Evolutionary conservation across 2,888 invertebrate species (phyloP).

Genomic region (Xestobium rufovillosum): DNA sequence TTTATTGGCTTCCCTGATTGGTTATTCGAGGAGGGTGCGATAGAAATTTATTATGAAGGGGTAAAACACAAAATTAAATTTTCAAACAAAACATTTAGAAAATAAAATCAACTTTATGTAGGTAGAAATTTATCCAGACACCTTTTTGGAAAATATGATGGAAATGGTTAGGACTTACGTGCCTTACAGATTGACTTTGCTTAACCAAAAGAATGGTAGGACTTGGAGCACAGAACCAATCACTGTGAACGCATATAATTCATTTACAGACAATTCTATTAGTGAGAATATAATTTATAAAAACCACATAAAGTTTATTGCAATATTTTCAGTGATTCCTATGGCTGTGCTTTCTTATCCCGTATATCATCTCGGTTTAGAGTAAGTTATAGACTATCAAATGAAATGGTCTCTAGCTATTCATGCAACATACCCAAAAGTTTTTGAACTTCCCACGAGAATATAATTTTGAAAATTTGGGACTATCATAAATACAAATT

Average conservation of each 20-base stretch:
- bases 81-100: no score
- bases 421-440: no score
- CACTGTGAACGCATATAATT: conserved; percentile 75
- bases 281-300: conserved; percentile 48
- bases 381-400: conserved; percentile 53
- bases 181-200: conserved; percentile 47
- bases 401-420: conserved; percentile 1
- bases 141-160: conserved; percentile 64
- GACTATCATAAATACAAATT: no score
- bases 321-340: conserved; percentile 63
- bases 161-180: conserved; percentile 53
- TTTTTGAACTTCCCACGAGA: no score
- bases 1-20: conserved; percentile 74
- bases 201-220: conserved; percentile 49
- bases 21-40: conserved; percentile 56
- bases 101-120: no score
- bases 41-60: conserved; percentile 62
- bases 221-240: conserved; percentile 72
- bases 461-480: no score
- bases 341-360: conserved; percentile 78
- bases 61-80: conserved; percentile 45
- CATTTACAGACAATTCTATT: conserved; percentile 72
- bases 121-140: conserved; percentile 49
- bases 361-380: conserved; percentile 74
- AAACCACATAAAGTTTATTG: conserved; percentile 10